A percentile compares a stretch with the other conserved stretches of the same genome.
phyloP scores from a whole-genome alignment of 2,888 invertebrate genomes.

The Rapana venosa region DNA sequence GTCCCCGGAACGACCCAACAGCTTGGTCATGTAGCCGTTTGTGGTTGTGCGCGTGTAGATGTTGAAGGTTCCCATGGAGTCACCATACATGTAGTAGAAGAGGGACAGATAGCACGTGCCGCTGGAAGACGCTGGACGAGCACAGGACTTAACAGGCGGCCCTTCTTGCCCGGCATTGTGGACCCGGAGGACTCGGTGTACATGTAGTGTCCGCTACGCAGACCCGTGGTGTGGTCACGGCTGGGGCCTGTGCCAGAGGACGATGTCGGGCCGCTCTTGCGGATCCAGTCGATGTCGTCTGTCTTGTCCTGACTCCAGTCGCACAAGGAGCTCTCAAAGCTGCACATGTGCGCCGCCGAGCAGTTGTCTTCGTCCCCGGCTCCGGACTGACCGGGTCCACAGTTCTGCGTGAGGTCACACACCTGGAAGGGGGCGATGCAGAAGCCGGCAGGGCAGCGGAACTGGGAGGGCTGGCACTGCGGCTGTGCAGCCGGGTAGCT shows the following conservation, averaged over 20 bases:
- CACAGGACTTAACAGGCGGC: conserved; percentile 72
- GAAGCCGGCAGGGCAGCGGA: conserved; percentile 62
- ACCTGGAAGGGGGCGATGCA: conserved; percentile 65
- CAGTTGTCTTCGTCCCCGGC: conserved; percentile 50
- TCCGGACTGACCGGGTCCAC: conserved; percentile 70
- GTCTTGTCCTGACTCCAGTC: conserved; percentile 69
- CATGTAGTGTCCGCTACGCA: conserved; percentile 67
- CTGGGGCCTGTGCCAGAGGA: conserved; percentile 70
- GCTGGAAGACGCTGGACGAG: conserved; percentile 52
- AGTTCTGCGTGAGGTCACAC: conserved; percentile 74
- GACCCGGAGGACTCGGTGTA: conserved; percentile 72
- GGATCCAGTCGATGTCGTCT: conserved; percentile 73
- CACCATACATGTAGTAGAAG: conserved; percentile 74
- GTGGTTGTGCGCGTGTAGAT: conserved; percentile 64
- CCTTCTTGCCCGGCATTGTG: conserved; percentile 64
- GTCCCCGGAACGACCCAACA: conserved; percentile 61
- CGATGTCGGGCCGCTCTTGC: conserved; percentile 61
- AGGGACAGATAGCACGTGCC: conserved; percentile 67
- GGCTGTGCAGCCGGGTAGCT: conserved; percentile 57
- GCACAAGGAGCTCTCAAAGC: conserved; percentile 71
- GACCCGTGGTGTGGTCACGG: conserved; percentile 68
- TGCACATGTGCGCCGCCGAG: conserved; percentile 59
- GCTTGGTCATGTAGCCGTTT: conserved; percentile 52
- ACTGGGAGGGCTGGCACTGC: conserved; percentile 58
- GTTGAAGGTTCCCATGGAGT: conserved; percentile 65